phyloP scores from a whole-genome alignment of 1,140 invertebrate genomes.

The Halesus radiatus region DNA sequence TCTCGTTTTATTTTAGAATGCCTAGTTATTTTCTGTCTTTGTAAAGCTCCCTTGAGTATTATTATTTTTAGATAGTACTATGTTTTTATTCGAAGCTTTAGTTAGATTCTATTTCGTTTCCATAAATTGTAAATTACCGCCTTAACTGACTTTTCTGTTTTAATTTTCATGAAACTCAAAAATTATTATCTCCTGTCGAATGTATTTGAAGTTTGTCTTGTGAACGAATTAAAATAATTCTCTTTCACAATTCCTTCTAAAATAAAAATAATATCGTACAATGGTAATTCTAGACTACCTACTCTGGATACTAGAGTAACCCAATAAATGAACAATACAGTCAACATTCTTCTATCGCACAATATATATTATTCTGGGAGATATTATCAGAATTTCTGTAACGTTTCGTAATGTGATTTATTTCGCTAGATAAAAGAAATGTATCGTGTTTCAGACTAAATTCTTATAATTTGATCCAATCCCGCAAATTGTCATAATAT shows the following conservation, averaged over 20 bases:
- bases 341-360: background rate
- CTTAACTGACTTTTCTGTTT: too few relatives aligned
- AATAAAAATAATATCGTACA: too few relatives aligned
- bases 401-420: constrained; percentile 15
- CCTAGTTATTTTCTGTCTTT: too few relatives aligned
- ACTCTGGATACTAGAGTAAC: background rate
- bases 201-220: too few relatives aligned
- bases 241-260: background rate
- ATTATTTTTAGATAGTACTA: too few relatives aligned
- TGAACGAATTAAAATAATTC: background rate
- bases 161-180: too few relatives aligned
- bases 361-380: background rate
- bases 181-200: too few relatives aligned
- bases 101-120: too few relatives aligned
- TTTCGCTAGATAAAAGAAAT: constrained; percentile 19
- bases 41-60: too few relatives aligned
- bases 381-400: background rate
- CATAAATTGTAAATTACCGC: too few relatives aligned
- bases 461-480: constrained; percentile 19
- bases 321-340: constrained; percentile 12
- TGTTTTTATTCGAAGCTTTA: too few relatives aligned
- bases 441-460: constrained; percentile 11
- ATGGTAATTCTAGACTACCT: background rate
- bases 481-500: background rate
- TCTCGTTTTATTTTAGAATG: too few relatives aligned